phyloP scores from a whole-genome alignment of 2,888 invertebrate species.

The Mythimna lalbum region DNA sequence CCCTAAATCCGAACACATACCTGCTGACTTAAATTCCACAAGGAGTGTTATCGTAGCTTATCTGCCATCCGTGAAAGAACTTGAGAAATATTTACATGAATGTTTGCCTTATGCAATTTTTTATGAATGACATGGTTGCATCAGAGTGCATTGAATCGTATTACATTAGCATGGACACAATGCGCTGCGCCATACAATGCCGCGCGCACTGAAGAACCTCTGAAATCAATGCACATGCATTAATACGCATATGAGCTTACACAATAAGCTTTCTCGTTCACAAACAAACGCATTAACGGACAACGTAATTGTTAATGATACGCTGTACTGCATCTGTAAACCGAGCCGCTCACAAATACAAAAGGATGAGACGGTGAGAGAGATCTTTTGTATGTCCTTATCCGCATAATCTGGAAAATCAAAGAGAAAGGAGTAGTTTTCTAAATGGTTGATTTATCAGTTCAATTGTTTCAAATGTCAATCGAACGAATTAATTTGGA shows the following conservation, averaged over 20 bases:
- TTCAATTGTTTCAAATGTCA: conserved; percentile 81
- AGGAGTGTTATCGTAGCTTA: conserved; percentile 58
- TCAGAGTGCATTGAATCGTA: conserved; percentile 72
- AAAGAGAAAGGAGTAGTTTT: conserved; percentile 53
- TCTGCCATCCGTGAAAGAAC: conserved; percentile 54
- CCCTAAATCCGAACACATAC: conserved; percentile 38
- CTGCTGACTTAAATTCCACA: conserved; percentile 35
- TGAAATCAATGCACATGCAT: conserved; percentile 78
- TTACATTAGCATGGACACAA: conserved; percentile 79
- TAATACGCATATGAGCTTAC: conserved; percentile 71
- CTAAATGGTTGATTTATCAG: conserved; percentile 65
- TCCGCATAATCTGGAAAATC: conserved; percentile 51
- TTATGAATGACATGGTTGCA: conserved; percentile 71
- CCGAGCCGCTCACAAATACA: conserved; percentile 11
- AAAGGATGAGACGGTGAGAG: conserved; percentile 27
- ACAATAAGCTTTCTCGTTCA: conserved; percentile 70
- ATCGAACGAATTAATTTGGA: conserved; percentile 75
- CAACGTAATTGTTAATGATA: conserved; percentile 66
- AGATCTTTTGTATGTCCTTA: conserved; percentile 26
- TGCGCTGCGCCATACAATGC: conserved; percentile 67
- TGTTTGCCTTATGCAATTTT: conserved; percentile 68
- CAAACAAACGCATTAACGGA: conserved; percentile 59
- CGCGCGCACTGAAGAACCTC: conserved; percentile 70
- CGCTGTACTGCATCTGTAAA: conserved; percentile 43
- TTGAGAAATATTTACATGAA: conserved; percentile 62